A percentile compares a stretch with the other conserved stretches of the same genome.
phyloP scores from a whole-genome alignment of 2,113 vertebrate species.

The Scatophagus argus region DNA sequence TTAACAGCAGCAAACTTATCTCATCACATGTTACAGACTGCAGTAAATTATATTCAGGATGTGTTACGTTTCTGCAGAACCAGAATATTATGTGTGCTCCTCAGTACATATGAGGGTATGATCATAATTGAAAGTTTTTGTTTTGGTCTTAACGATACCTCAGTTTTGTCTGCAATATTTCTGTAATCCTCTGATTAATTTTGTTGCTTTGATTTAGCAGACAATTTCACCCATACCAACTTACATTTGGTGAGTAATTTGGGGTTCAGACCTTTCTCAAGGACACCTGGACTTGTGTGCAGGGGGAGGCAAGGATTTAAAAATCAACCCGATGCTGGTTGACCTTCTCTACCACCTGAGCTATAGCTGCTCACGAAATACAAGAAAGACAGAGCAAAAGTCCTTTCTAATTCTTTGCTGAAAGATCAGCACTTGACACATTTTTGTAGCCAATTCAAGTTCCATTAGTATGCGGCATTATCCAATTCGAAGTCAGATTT shows the following conservation, averaged over 20 bases:
- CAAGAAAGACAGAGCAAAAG: background rate
- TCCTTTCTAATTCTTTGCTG: background rate
- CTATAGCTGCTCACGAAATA: background rate
- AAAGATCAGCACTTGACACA: background rate
- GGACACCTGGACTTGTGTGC: background rate
- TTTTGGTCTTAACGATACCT: background rate
- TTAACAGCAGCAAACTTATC: background rate
- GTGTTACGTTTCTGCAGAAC: background rate
- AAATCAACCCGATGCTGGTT: too few species aligned
- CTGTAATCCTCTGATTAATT: background rate
- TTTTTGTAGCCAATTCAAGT: background rate
- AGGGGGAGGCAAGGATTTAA: background rate
- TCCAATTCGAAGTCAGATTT: background rate
- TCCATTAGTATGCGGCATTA: background rate
- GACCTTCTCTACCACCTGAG: too few species aligned
- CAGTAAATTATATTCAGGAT: background rate
- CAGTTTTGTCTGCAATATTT: background rate
- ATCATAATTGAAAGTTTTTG: background rate
- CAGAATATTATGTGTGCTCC: background rate
- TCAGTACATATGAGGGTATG: background rate
- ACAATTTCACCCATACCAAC: background rate
- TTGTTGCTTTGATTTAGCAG: background rate
- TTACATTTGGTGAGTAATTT: background rate
- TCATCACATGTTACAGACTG: constrained; percentile 1
- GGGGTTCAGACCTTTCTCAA: background rate